These are phyloP conservation scores for Cyrtodaria siliqua DNA, from an alignment of 2,888 invertebrate species.

Conservation along the genomic window DNA sequence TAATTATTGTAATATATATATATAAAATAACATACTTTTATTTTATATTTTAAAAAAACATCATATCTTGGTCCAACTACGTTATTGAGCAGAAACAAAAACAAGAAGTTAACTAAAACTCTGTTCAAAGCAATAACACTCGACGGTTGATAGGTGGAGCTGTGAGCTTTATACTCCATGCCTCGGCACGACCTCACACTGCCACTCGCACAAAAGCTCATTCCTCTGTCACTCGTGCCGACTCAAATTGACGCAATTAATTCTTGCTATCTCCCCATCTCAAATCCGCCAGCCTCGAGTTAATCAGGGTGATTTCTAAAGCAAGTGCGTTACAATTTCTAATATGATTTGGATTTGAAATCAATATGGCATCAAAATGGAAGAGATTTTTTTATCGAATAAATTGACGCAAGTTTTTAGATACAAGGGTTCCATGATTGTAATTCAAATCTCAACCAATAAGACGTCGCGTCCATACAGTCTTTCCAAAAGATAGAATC, in stretches of 20 bases:
- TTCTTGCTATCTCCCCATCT: conserved; percentile 41
- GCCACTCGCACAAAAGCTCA: conserved; percentile 1
- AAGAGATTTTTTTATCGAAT: conserved; percentile 30
- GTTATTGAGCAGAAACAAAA: too few species aligned
- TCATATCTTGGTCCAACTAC: too few species aligned
- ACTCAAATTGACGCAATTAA: conserved; percentile 50
- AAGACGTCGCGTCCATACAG: too few species aligned
- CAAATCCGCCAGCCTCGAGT: conserved; percentile 16
- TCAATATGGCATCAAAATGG: conserved; percentile 56
- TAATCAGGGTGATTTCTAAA: conserved; percentile 46
- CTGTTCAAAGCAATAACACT: too few species aligned
- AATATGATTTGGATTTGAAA: conserved; percentile 52
- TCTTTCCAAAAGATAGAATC: too few species aligned
- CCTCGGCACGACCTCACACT: conserved; percentile 15
- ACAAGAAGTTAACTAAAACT: too few species aligned
- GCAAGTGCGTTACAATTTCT: conserved; percentile 55
- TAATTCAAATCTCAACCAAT: too few species aligned
- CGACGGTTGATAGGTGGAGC: too few species aligned
- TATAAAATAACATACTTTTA: too few species aligned
- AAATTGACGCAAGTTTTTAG: neutral
- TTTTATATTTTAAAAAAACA: too few species aligned
- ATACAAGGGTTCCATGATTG: too few species aligned
- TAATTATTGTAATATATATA: too few species aligned
- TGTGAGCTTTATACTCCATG: neutral
- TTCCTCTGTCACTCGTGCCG: neutral